Evolutionary conservation across 2,888 invertebrate genomes (phyloP), one percentile per base, ranked within the genome.

Genomic region (Lithophane ornitopus): DNA sequence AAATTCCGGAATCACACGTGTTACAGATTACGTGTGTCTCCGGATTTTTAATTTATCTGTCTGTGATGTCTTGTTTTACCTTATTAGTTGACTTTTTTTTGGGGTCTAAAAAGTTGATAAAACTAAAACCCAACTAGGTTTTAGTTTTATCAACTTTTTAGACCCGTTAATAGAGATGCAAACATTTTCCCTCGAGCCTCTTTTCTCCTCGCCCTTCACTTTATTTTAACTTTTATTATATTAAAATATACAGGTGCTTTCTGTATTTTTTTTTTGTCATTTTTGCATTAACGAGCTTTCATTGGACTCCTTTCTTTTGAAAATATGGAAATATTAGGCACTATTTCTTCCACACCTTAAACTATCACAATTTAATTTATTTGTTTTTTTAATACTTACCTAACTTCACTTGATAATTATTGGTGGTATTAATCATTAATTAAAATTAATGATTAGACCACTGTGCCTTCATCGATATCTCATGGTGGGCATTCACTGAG

Each of bases 401-500:
- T 49, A 19, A 70, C 22, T 41, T 54, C 16, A n/a, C 41, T 41
- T 54, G 16, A 16, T 26, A n/a, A 52, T 54, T 22, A 65, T 19
- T 34, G 34, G 34, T 34, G 34, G 34, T 34, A n/a, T 3, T 34
- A 34, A 34, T 34, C n/a, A n/a, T n/a, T n/a, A n/a, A n/a, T 34
- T 34, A 34, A 2, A 34, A 34, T 19, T n/a, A 54, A 54, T 54
- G 0, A 34, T 26, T 26, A 26, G 3, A 44, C 41, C 52, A 49
- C 41, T 9, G 14, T 52, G 12, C 1, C n/a, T 41, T 59, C 11
- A 44, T 74, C 54, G 6, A 54, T 19, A 74, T 7, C 44, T 28
- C 34, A 34, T 26, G 16, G 26, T 76, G 41, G 39, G 34, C n/a
- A 59, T 79, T 58, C 14, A 70, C 49, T 34, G 41, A 72, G 41